A percentile compares a stretch with the other conserved stretches of the same genome.
Conservation (phyloP, 2,113 vertebrate genomes). For the Ochotona curzoniae region DNA sequence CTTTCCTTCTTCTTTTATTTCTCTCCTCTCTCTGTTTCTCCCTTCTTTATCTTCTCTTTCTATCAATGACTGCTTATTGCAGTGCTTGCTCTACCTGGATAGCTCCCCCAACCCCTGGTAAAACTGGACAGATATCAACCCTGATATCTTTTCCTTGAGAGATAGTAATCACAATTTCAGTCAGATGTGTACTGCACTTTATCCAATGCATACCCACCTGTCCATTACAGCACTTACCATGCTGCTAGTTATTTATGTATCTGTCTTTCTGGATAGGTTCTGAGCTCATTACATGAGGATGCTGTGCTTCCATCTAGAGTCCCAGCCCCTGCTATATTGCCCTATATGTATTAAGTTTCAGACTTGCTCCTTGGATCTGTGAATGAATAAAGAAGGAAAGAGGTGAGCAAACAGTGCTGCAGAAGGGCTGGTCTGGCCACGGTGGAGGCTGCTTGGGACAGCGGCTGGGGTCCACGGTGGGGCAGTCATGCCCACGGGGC, state of each 20-base stretch:
- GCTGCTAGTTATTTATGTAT: not conserved
- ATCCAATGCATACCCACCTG: not conserved
- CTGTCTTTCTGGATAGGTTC: not conserved
- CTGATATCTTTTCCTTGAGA: not conserved
- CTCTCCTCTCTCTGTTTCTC: not conserved
- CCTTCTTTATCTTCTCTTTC: too few species aligned
- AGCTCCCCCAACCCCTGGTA: not conserved
- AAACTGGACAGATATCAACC: not conserved
- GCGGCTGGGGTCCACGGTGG: not conserved
- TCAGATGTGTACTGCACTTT: not conserved
- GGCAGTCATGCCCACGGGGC: not conserved
- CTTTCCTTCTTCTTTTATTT: too few species aligned
- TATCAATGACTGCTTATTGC: not conserved
- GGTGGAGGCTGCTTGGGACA: fast-evolving
- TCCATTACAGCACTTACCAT: not conserved
- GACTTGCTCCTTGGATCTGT: not conserved
- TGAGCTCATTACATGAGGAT: conserved; percentile 32
- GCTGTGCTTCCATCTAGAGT: not conserved
- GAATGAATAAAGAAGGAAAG: not conserved
- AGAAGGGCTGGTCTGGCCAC: not conserved
- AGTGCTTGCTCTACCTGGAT: not conserved
- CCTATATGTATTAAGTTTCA: not conserved
- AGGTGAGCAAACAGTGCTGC: not conserved
- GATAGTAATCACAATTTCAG: not conserved
- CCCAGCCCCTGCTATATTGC: not conserved